Base-by-base conservation (phyloP, 2,797 vertebrate species). In the Taenioides sp. region DNA sequence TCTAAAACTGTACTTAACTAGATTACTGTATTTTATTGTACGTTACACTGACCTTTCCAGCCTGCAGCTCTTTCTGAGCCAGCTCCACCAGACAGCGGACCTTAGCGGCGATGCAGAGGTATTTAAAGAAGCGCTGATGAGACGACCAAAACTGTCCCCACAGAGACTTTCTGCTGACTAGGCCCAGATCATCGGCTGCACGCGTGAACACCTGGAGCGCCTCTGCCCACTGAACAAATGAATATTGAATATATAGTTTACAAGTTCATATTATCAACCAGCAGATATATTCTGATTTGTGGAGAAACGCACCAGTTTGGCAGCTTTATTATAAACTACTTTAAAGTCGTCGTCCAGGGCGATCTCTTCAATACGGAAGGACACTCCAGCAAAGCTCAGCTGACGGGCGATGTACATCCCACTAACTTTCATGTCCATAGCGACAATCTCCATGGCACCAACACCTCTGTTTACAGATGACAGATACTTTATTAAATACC, bases 361-460 rank as follows among this genome's bases (percentile, higher is more conserved):
- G 85, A 99, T 99, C 92, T 99, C 98, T 89, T 99, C 97, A 0
- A 99, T 95, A 63, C 94, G 93, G 93, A 99, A 99, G 49, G 97
- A 96, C 65, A 99, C 98, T 1, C 98, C 98, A 0, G 96, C 95
- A 91, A 99, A 99, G 90, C 98, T 99, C 86, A 99, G 96, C 93
- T 99, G 98, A 81, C 98, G 93, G 7, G 98, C 98, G 0, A 99
- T 99, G 93, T 99, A 99, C 98, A 98, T 98, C 74, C 98, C 98
- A 4, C 97, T 99, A 84, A 99, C 97, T 86, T 99, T 99, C 98
- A 99, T 99, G 87, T 99, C 98, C 98, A 99, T 99, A 55, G 98
- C 98, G 74, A 99, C 98, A 0, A 99, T 99, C 91, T 99, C 98
- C 98, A 99, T 99, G 1, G 98, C 98, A 0, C 98, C 98, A 0